Evolutionary conservation across 92 coral and sea anemone genomes (phyloP), one percentile per base, ranked within the genome.

Genomic region (Epizoanthus rinbou): DNA sequence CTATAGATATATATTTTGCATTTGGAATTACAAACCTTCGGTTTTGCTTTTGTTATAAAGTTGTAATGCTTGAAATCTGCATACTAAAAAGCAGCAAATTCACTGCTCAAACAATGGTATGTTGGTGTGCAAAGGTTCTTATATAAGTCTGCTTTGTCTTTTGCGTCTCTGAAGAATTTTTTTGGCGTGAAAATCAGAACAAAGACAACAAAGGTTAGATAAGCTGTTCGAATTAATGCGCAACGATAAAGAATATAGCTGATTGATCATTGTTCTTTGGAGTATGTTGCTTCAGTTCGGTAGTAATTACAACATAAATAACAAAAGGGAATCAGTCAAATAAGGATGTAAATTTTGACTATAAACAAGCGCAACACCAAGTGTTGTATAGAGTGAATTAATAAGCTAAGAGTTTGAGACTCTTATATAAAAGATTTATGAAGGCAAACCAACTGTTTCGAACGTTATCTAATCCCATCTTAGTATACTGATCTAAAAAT

Each of bases 231-330:
- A 78, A 62, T 43, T 60, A 62, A 78, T 43, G 82, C 59, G 23
- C 17, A 62, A 39, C 82, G 60, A 45, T 35, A 62, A 78, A 78
- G 60, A 62, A 78, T 43, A 21, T 60, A 62, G 72, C 41, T 78
- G 82, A 78, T 78, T 78, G 82, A 72, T 78, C 41, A 78, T 78
- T 78, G 82, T 78, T 78, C 43, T 22, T n/a, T 14, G 21, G 60
- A 37, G 82, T 78, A 60, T 78, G 62, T 78, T 22, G 39, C 37
- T 78, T 57, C 15, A 57, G 66, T 37, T 37, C 19, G 70, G 82
- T 57, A 78, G 82, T 78, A 78, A 78, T 78, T 78, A 78, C 70
- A 37, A 78, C 82, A 78, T 78, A 78, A 39, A 22, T 4, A 6
- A 78, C 82, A 78, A 78, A 60, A 37, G 57, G 3, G 52, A 76